These are phyloP conservation scores for Callyntrura sp. DNA, from an alignment of 2,888 invertebrate genomes.

Conservation along the genomic window DNA sequence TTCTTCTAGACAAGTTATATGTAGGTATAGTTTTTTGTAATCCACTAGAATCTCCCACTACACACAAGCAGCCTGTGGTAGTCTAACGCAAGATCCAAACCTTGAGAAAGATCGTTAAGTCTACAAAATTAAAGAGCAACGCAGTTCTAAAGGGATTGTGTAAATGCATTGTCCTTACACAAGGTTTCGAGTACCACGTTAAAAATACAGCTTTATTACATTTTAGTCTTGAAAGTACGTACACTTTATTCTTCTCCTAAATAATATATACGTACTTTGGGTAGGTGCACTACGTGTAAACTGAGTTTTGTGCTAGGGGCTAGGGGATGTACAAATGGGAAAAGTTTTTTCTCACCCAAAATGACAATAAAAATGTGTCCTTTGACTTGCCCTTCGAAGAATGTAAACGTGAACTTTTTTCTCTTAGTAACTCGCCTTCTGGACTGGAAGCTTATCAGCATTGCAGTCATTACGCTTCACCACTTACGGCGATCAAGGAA, in stretches of 20 bases:
- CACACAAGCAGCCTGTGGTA: background rate
- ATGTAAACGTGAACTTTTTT: background rate
- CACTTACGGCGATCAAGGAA: background rate
- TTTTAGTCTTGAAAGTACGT: too few species aligned
- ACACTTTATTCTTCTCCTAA: too few species aligned
- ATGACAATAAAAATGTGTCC: constrained; percentile 29
- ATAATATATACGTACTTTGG: too few species aligned
- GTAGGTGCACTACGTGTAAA: background rate
- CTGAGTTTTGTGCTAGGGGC: background rate
- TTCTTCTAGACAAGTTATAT: background rate
- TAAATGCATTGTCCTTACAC: background rate
- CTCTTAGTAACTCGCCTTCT: background rate
- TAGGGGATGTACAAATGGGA: constrained; percentile 11
- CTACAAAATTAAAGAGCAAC: constrained; percentile 48
- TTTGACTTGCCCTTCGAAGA: background rate
- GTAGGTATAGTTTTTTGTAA: constrained; percentile 22
- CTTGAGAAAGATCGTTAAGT: constrained; percentile 11
- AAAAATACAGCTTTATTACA: background rate
- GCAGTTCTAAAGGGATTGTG: constrained; percentile 33
- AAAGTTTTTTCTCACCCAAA: constrained; percentile 19
- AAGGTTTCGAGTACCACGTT: constrained; percentile 16
- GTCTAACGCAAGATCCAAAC: background rate
- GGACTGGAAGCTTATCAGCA: background rate
- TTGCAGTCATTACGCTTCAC: background rate
- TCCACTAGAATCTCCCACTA: constrained; percentile 5